Evolutionary conservation across 2,113 vertebrate genomes (phyloP), one percentile per base, ranked within the genome.

Genomic region (Neolamprologus longior): DNA sequence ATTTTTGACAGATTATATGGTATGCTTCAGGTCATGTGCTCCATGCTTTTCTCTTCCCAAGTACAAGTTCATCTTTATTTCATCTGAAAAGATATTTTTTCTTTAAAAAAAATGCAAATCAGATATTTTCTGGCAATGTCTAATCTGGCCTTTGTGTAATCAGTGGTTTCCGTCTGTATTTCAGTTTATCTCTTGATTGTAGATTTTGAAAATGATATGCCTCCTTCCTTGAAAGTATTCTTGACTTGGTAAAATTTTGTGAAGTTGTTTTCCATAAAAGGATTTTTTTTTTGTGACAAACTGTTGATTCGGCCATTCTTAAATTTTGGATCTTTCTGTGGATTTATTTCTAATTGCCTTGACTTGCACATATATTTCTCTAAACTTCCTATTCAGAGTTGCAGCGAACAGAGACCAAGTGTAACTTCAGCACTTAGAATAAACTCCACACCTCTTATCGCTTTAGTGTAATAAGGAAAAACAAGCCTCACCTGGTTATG

Each of bases 141-240:
- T 45, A 45, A 73, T 28, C 68, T 73, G 68, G 21, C 37, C 21
- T 73, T 45, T 26, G 37, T 26, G 40, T 26, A 73, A 45, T 42
- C 21, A 45, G 66, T 71, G 66, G 68, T 17, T 73, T 73, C 37
- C 0, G 3, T 73, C 68, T 1, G 21, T 4, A 5, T 73, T 73
- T 73, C 21, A 17, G 6, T 45, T 26, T 42, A 45, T 45, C 37
- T 73, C 37, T 73, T 45, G 37, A 45, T 73, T 73, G 66, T 26
- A 73, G 37, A 68, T 21, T 68, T 68, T 68, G 63, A 68, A 68
- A 40, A 68, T 68, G 33, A 68, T 21, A 68, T 37, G 19, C 35
- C 19, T 40, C 35, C 35, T 37, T 1, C 35, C 35, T 40, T 40
- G 4, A 68, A 40, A 45, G 37, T 73, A 9, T 17, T 45, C 37